Conservation (phyloP, 2,113 vertebrate genomes). For the Anarrhichthys ocellatus region DNA sequence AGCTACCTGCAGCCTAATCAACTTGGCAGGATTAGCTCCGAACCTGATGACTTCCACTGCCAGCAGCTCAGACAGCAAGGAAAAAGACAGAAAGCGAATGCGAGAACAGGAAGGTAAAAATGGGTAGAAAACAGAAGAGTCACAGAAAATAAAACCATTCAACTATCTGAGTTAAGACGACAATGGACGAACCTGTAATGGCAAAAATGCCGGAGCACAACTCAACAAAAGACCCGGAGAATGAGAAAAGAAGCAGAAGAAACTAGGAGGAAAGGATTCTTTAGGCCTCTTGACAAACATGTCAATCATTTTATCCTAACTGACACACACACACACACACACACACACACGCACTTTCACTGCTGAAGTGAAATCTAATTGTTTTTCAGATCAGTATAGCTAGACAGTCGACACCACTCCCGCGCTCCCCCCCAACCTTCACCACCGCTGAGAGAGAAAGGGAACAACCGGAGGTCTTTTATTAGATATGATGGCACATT, state of each 20-base stretch:
- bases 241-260: constrained; percentile 67
- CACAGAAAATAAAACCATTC: constrained; percentile 71
- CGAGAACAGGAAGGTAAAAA: constrained; percentile 60
- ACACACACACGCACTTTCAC: constrained; percentile 46
- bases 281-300: constrained; percentile 73
- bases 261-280: constrained; percentile 70
- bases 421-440: constrained; percentile 45
- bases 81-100: constrained; percentile 67
- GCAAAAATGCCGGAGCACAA: constrained; percentile 64
- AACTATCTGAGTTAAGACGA: constrained; percentile 51
- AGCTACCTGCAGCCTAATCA: constrained; percentile 81
- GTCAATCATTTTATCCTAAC: constrained; percentile 69
- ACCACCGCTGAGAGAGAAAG: constrained; percentile 69
- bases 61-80: constrained; percentile 56
- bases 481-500: constrained; percentile 86
- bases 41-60: constrained; percentile 76
- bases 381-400: constrained; percentile 70
- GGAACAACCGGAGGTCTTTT: constrained; percentile 82
- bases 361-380: constrained; percentile 72
- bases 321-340: constrained; percentile 14
- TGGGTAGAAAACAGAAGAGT: constrained; percentile 68
- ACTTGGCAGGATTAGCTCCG: constrained; percentile 80
- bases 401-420: constrained; percentile 62
- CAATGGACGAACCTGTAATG: constrained; percentile 75
- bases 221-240: constrained; percentile 69